These are phyloP conservation scores for Xanthia icteritia DNA, from an alignment of 2,888 invertebrate genomes.

Conservation along the genomic window DNA sequence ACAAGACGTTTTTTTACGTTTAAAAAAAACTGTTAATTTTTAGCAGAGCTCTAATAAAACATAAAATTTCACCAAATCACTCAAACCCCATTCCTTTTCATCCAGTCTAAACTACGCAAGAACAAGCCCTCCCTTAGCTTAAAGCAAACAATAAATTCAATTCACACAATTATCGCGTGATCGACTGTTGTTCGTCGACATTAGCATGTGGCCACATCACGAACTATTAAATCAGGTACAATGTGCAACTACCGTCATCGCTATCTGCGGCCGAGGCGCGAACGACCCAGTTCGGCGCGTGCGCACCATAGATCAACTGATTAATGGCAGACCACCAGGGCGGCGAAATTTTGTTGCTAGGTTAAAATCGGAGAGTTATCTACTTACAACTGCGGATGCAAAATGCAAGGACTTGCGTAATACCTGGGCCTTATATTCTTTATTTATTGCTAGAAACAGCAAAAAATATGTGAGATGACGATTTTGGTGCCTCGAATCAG, in stretches of 20 bases:
- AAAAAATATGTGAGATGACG: not conserved
- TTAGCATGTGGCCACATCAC: constrained; percentile 72
- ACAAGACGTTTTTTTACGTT: not conserved
- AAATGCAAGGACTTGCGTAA: not conserved
- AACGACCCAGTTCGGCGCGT: constrained; percentile 80
- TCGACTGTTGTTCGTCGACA: constrained; percentile 58
- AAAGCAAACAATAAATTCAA: constrained; percentile 57
- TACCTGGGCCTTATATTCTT: not conserved
- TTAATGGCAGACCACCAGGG: constrained; percentile 66
- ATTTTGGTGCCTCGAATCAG: not conserved
- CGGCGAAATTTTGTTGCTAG: constrained; percentile 41
- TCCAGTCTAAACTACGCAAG: constrained; percentile 8
- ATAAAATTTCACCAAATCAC: not conserved
- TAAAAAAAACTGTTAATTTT: too few relatives aligned
- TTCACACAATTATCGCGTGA: constrained; percentile 60
- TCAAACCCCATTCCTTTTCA: not conserved
- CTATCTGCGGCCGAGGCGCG: constrained; percentile 71
- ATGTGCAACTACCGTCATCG: constrained; percentile 72
- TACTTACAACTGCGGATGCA: not conserved
- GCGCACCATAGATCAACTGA: constrained; percentile 73
- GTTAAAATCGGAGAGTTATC: constrained; percentile 43
- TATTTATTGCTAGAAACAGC: not conserved
- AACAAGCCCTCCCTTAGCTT: constrained; percentile 38
- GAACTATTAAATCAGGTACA: constrained; percentile 73
- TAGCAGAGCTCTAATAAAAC: not conserved